Base-by-base conservation (phyloP, 2,888 invertebrate species). In the Laspeyria flexula region DNA sequence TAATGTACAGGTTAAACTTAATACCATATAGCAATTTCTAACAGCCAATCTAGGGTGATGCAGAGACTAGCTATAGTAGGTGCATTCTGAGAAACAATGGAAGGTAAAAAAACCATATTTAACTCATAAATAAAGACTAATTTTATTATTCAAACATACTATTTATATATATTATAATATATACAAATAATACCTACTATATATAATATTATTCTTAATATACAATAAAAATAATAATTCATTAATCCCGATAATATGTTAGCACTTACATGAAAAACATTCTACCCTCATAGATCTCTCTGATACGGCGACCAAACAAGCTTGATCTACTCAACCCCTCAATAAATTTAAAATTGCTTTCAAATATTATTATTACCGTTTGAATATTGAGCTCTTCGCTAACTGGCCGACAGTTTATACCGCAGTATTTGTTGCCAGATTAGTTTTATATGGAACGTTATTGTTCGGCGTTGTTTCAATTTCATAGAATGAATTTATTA, bases 191-290 rank as follows among this genome's bases (percentile, higher is more conserved):
- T n/a, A n/a, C n/a, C n/a, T n/a, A n/a, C n/a, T n/a, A n/a, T n/a
- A n/a, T n/a, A n/a, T n/a, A n/a, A n/a, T n/a, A n/a, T n/a, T n/a
- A n/a, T n/a, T n/a, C n/a, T 79, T 31, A 71, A 70, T 75, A 68
- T 7, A 16, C 38, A 53, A 53, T 50, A 50, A 54, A 44, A 40
- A 13, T 23, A 37, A 0, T 33, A 29, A 39, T 3, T 43, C 38
- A 81, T 82, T 82, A 79, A 71, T 71, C 65, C 55, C 42, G n/a
- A n/a, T n/a, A 46, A 62, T 35, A 35, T 60, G 67, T 69, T 69
- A 73, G 69, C 71, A 70, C 71, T 67, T 59, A 69, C 46, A 65
- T 55, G 67, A 72, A 25, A 71, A 73, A 73, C 65, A 64, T 67
- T 72, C 41, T 21, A 61, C 66, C 55, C 54, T 59, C 66, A 48